Evolutionary conservation across 2,113 vertebrate species (phyloP), one percentile per base, ranked within the genome.

Genomic region (Menura novaehollandiae): DNA sequence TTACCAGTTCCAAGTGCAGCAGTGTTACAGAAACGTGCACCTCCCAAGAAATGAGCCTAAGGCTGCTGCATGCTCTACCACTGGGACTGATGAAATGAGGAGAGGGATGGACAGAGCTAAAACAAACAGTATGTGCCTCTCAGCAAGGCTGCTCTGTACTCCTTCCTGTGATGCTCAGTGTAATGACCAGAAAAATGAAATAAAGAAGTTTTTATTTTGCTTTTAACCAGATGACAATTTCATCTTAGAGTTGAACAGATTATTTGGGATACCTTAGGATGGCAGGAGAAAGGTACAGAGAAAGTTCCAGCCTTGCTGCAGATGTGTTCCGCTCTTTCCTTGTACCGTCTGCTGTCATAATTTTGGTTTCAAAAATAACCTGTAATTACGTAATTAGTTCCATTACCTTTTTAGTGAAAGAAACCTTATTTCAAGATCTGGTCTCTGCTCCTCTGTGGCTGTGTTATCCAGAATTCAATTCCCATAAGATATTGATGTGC

Each of bases 331-430:
- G 68, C 27, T 82, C 68, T 59, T 64, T 66, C 53, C 58, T 68
- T 49, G 53, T 4, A 41, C 35, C 1, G 8, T 27, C 66, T 78
- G 35, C 53, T 71, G 44, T 58, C 87, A 66, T 51, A 44, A 72
- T 66, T 94, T 58, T 55, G 83, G 43, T 43, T 90, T 80, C 49
- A 72, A 93, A 96, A 96, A 92, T 80, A 76, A 91, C 78, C 67
- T 78, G 7, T 21, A 77, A 62, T 62, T 66, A 63, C 20, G 2
- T 52, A 77, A 59, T 58, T 84, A 78, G 77, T 91, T 89, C 94
- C 93, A 91, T 87, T 55, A 76, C 55, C 4, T 11, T 41, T 84
- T 90, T 72, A 3, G 47, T 66, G 87, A 84, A 97, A 91, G 52
- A 88, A 95, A 71, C 33, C 26, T 89, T 64, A 84, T 68, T 95